phyloP scores from a whole-genome alignment of 2,797 vertebrate species.

The Protonibea diacanthus region DNA sequence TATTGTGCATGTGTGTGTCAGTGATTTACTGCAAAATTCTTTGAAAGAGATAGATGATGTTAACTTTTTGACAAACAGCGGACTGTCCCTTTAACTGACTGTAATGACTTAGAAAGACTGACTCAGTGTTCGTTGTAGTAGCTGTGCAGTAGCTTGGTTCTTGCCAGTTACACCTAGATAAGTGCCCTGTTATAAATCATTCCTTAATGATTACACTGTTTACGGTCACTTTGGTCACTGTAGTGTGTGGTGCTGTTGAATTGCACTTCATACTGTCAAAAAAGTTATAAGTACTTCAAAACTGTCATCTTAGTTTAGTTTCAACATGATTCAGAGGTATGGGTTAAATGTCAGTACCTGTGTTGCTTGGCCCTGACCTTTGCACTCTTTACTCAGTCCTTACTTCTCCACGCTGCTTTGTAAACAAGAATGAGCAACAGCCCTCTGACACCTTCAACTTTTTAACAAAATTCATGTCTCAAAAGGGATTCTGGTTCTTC shows the following conservation, averaged over 20 bases:
- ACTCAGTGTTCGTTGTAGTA: not conserved
- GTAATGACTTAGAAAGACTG: not conserved
- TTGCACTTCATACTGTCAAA: too few relatives aligned
- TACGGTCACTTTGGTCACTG: not conserved
- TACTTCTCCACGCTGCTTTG: not conserved
- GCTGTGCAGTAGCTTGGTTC: not conserved
- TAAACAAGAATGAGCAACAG: not conserved
- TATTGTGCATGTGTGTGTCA: constrained; percentile 1
- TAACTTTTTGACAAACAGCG: constrained; percentile 2
- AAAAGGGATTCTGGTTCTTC: not conserved
- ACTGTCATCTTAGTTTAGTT: not conserved
- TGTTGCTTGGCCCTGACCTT: constrained; percentile 33
- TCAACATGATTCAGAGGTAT: not conserved
- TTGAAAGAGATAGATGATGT: not conserved
- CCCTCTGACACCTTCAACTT: not conserved
- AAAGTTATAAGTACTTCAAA: not conserved
- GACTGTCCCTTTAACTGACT: constrained; percentile 15
- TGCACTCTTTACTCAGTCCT: not conserved
- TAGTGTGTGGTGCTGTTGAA: not conserved
- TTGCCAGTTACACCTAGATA: not conserved
- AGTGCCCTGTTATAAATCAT: not conserved
- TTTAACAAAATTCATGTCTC: not conserved
- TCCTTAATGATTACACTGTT: not conserved
- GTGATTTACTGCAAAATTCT: not conserved
- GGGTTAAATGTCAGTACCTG: not conserved